phyloP scores from a whole-genome alignment of 92 coral and sea anemone species.

The Isaurus tuberculatus region DNA sequence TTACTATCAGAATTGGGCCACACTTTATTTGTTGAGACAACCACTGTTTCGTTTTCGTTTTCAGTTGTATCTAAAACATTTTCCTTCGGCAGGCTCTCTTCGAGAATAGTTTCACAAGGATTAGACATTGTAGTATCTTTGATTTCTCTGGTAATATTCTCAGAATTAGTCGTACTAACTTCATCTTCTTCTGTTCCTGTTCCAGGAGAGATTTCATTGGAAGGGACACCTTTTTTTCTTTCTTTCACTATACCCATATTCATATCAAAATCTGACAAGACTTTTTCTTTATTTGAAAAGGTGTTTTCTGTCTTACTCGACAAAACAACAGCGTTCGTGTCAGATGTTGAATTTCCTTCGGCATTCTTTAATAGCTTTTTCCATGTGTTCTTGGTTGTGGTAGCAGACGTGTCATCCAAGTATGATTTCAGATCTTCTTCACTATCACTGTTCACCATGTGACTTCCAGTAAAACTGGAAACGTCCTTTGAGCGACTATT shows the following conservation, averaged over 20 bases:
- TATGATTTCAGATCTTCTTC: slow-evolving; percentile 7
- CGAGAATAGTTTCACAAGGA: not conserved
- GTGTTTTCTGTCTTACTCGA: not conserved
- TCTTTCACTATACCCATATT: not conserved
- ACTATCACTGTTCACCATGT: slow-evolving; percentile 22
- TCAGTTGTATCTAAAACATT: not conserved
- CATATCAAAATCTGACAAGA: not conserved
- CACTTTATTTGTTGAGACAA: not conserved
- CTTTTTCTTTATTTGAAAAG: not conserved
- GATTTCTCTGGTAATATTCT: not conserved
- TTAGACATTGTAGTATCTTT: not conserved
- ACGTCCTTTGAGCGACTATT: not conserved
- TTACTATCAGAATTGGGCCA: not conserved
- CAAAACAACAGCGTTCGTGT: not conserved
- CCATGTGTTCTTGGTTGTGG: not conserved
- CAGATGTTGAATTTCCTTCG: not conserved
- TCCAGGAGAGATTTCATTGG: not conserved
- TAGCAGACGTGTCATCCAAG: not conserved
- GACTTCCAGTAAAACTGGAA: not conserved
- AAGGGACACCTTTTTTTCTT: not conserved
- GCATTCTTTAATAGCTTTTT: not conserved
- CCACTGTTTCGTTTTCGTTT: not conserved
- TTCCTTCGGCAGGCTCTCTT: not conserved
- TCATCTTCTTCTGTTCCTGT: slow-evolving; percentile 4
- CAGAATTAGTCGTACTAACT: not conserved